Percentiles rank a stretch among this genome's conserved stretches.
phyloP scores from a whole-genome alignment of 2,888 invertebrate species.

The Amphipyra berbera region DNA sequence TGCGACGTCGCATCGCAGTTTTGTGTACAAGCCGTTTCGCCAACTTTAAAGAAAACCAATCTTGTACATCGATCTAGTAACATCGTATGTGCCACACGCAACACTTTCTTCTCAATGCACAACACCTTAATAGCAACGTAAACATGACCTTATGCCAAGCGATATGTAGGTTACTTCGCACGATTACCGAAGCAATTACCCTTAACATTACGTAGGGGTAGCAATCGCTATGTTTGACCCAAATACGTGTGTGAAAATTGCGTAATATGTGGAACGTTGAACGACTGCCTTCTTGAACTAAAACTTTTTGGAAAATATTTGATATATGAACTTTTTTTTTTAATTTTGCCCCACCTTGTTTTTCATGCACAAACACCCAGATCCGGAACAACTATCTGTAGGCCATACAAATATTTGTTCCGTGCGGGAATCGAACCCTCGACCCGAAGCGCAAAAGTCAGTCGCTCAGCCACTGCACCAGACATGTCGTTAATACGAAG shows the following conservation, averaged over 20 bases:
- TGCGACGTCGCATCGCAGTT: no score
- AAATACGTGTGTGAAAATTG: constrained; percentile 30
- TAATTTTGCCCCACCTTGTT: no score
- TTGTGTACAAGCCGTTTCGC: no score
- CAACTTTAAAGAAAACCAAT: background rate
- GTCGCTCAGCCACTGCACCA: no score
- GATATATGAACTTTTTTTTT: background rate
- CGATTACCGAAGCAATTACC: constrained; percentile 49
- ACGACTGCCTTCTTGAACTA: constrained; percentile 3
- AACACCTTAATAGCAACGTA: constrained; percentile 37
- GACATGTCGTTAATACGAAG: no score
- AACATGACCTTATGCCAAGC: constrained; percentile 56
- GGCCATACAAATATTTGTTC: no score
- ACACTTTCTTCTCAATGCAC: constrained; percentile 17
- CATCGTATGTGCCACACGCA: constrained; percentile 29
- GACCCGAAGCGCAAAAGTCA: no score
- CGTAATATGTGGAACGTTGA: constrained; percentile 21
- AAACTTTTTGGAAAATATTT: constrained; percentile 1
- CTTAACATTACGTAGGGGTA: constrained; percentile 37
- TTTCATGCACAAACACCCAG: no score
- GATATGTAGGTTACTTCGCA: constrained; percentile 55
- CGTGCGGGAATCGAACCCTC: no score
- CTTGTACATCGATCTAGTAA: background rate
- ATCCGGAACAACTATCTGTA: no score
- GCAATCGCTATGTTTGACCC: constrained; percentile 39